Percentiles rank a stretch among this genome's conserved stretches.
Evolutionary conservation across 2,797 vertebrate genomes (phyloP).

Genomic region (Falco biarmicus): DNA sequence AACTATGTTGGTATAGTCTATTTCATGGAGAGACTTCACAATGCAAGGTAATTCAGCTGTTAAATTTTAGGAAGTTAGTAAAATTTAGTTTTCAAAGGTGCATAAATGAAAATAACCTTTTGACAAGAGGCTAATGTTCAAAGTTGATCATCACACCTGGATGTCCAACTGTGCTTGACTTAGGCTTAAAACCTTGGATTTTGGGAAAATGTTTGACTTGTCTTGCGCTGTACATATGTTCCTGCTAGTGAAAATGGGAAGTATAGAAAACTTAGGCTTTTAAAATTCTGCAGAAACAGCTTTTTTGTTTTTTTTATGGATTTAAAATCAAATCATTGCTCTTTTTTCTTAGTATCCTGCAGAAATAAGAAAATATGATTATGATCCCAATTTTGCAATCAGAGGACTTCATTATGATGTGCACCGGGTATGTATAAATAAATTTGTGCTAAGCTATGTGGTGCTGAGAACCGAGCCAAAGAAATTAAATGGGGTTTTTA

Average conservation of each 20-base stretch:
- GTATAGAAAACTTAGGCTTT: neutral
- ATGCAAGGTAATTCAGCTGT: neutral
- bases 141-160: neutral
- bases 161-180: neutral
- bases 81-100: neutral
- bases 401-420: constrained; percentile 98
- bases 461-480: neutral
- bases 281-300: neutral
- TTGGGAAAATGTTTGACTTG: neutral
- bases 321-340: neutral
- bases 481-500: neutral
- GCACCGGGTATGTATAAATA: constrained; percentile 87
- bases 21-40: neutral
- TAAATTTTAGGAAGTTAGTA: neutral
- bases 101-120: neutral
- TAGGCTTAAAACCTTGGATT: neutral
- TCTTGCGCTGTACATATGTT: neutral
- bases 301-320: neutral
- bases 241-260: neutral
- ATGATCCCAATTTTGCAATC: constrained; percentile 93
- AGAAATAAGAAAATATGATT: constrained; percentile 90
- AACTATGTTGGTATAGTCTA: neutral
- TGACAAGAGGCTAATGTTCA: neutral
- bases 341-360: constrained; percentile 86
- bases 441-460: neutral